Evolutionary conservation across 2,113 vertebrate species (phyloP).

Genomic region (Emydura subglobosa): DNA sequence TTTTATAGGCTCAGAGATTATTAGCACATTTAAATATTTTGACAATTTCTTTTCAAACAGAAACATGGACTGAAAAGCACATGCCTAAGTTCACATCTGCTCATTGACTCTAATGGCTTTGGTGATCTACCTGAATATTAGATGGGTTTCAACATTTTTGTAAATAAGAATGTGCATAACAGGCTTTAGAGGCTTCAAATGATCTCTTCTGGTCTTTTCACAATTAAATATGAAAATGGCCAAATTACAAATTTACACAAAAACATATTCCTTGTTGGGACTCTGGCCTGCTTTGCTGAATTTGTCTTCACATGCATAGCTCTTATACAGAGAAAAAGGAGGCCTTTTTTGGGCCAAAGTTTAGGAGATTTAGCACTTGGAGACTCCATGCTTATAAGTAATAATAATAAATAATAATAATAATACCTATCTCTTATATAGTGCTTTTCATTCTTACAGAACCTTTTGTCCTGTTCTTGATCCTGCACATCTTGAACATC

Average conservation of each 20-base stretch:
- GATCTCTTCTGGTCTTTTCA: neutral
- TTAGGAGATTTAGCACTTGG: neutral
- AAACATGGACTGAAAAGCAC: neutral
- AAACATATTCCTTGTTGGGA: neutral
- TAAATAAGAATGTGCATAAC: neutral
- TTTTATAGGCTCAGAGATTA: neutral
- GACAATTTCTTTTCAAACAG: fast-evolving
- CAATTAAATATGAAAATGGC: neutral
- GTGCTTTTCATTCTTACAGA: neutral
- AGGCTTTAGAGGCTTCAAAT: neutral
- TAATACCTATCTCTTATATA: neutral
- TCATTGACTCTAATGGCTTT: fast-evolving
- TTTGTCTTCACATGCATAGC: neutral
- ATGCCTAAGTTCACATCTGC: neutral
- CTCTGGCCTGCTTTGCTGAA: neutral
- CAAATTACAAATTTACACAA: neutral
- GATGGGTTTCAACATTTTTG: neutral
- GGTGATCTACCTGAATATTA: neutral
- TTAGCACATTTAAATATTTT: neutral
- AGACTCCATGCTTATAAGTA: neutral
- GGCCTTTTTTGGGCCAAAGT: neutral
- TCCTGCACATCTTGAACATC: neutral
- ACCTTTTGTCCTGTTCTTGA: neutral
- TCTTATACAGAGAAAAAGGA: too few species aligned
- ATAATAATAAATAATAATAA: neutral